Base-by-base conservation (phyloP, 1,140 invertebrate genomes). In the Alviniconcha marisindica region DNA sequence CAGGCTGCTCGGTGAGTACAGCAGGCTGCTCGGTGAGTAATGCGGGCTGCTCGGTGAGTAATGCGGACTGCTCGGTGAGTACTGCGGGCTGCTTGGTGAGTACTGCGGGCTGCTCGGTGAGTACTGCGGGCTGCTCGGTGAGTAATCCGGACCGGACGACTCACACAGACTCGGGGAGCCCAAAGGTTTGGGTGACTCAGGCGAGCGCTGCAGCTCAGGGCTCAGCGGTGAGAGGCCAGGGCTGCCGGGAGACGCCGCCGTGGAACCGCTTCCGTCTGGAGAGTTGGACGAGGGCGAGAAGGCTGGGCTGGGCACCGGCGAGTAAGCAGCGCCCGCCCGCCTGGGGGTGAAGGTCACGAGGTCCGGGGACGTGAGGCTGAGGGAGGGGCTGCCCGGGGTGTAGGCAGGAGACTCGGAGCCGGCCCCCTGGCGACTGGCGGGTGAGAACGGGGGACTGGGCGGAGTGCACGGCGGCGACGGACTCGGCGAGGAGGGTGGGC, bases 101-200 rank as follows among this genome's bases (percentile, higher is more conserved):
- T 97, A 97, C 12, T 95, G 95, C 0, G 96, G 96, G 51, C 95
- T 96, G 77, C 94, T 96, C 0, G 97, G 97, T 0, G 96, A 96
- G 89, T 97, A 97, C 71, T 97, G 97, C 71, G 95, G 84, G 1
- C 89, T 91, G 24, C 60, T n/a, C 63, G 84, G 88, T 0, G 93
- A 93, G 7, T 94, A 48, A 5, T 48, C 44, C 60, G n/a, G n/a
- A n/a, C n/a, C n/a, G n/a, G n/a, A n/a, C n/a, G n/a, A 63, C 24
- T 63, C 10, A n/a, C 21, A n/a, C 21, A 14, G 60, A 7, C 21
- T 31, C 28, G 60, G 7, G 60, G 60, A 63, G 7, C 60, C n/a
- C n/a, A n/a, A n/a, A n/a, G n/a, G n/a, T n/a, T n/a, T 63, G 60
- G 10, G 5, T 31, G 21, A n/a, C 94, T 28, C 93, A 94, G 88